These are phyloP conservation scores for Halcyon badia DNA, from an alignment of 2,797 vertebrate species.

Conservation along the genomic window DNA sequence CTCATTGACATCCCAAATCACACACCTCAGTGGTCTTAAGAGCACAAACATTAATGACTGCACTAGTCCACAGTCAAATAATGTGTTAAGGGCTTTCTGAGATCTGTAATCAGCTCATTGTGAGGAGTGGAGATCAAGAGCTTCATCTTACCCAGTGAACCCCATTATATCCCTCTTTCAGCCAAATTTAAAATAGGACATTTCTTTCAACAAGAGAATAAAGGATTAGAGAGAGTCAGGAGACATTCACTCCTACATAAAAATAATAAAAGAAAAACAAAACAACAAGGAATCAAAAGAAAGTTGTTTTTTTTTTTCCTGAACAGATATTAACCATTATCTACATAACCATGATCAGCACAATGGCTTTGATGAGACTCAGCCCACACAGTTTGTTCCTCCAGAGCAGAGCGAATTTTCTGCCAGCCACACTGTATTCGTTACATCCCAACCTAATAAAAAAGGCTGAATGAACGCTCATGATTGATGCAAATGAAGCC, in stretches of 20 bases:
- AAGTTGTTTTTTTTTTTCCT: not conserved
- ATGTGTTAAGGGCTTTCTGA: not conserved
- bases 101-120: not conserved
- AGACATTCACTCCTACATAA: not conserved
- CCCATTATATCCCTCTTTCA: not conserved
- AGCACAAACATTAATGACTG: not conserved
- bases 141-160: not conserved
- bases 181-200: not conserved
- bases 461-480: not conserved
- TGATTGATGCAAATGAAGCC: slow-evolving; percentile 47
- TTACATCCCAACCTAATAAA: slow-evolving; percentile 19
- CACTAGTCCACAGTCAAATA: not conserved
- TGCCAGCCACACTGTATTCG: slow-evolving; percentile 7
- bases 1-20: not conserved
- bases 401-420: slow-evolving; percentile 13
- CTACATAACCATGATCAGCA: slow-evolving; percentile 21
- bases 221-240: not conserved
- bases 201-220: not conserved
- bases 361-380: slow-evolving; percentile 69
- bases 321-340: slow-evolving; percentile 24
- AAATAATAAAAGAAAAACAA: not conserved
- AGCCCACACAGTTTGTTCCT: slow-evolving; percentile 36
- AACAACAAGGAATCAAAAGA: not conserved
- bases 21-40: not conserved
- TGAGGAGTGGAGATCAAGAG: not conserved